Evolutionary conservation across 2,113 vertebrate species (phyloP), one percentile per base, ranked within the genome.

Genomic region (Lasiurus borealis): DNA sequence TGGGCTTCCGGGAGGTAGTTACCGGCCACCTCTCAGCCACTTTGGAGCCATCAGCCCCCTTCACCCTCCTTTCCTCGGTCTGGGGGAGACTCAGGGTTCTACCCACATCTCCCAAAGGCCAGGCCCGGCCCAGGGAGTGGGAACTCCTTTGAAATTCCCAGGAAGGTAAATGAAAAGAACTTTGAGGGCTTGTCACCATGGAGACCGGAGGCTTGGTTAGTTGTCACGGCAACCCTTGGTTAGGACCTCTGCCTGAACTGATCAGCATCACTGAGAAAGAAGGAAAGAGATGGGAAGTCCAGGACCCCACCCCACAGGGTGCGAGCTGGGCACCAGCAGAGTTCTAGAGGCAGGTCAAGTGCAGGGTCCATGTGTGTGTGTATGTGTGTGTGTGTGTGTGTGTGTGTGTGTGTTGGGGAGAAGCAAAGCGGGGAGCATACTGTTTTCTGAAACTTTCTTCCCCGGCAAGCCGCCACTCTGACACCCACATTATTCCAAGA

Each of bases 121-220:
- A 92, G 84, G 36, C 11, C 29, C 88, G 59, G 73, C 92, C 71
- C 80, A 95, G 80, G 59, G 48, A 92, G 46, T 83, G 57, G 71
- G 90, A 95, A 95, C 94, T 72, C 94, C 83, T 97, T 97, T 97
- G 94, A 97, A 95, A 97, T 93, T 93, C 54, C 83, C 94, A 94
- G 94, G 89, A 95, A 96, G n/a, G 94, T 97, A 94, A 96, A 97
- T 91, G 40, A 95, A 95, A 95, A 96, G 92, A 97, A 96, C 86
- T 78, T 91, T 57, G 88, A 95, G 91, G 52, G 48, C 75, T 89
- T 89, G 72, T 98, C 76, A 48, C 95, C 86, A 97, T 96, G 86
- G 97, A 96, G 86, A 97, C 96, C 31, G 85, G 78, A 84, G 91
- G 52, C 91, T 96, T 98, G 97, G 93, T 85, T 87, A 80, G 96